Base-by-base conservation (phyloP, 2,888 invertebrate species). In the Drosophila kuntzei region DNA sequence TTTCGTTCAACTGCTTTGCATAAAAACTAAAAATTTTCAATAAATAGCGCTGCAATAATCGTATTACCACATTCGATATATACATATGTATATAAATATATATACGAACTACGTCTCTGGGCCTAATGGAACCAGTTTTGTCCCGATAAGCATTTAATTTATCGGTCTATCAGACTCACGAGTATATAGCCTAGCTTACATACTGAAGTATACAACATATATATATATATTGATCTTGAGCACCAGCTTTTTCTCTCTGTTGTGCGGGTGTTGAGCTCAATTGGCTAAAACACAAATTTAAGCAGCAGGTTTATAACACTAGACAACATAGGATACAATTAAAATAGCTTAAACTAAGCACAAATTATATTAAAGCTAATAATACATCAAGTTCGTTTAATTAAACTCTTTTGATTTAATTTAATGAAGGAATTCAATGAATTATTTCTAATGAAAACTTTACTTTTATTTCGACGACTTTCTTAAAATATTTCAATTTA, bases 51-150 rank as follows among this genome's bases (percentile, higher is more conserved):
- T 46, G 61, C 65, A 71, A 49, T 68, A 62, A 53, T 43, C 39
- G 12, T 27, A 20, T 46, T 51, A 41, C 27, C 47, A 36, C 37
- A 60, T 50, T 61, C 50, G 51, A 64, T 74, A 59, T 57, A 70
- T 51, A 62, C 59, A 44, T 49, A 20, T 32, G 32, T 32, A 62
- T 37, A 59, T 14, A 36, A 46, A 36, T 22, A 16, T 46, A 46
- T 46, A 7, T 29, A 11, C 46, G 8, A 12, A 29, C 68, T 51
- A 34, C 55, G 16, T 53, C 44, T 43, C 44, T 27, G 41, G 46
- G 50, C 61, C 83, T 89, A 89, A 85, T 85, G 87, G 89, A 89
- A 85, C 85, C 87, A 87, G 85, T 89, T 89, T 71, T 34, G 46
- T 2, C 20, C 44, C 61, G 89, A 87, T 82, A 82, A 85, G 54